Evolutionary conservation across 2,888 invertebrate species (phyloP).

Genomic region (Herminia tarsipennalis): DNA sequence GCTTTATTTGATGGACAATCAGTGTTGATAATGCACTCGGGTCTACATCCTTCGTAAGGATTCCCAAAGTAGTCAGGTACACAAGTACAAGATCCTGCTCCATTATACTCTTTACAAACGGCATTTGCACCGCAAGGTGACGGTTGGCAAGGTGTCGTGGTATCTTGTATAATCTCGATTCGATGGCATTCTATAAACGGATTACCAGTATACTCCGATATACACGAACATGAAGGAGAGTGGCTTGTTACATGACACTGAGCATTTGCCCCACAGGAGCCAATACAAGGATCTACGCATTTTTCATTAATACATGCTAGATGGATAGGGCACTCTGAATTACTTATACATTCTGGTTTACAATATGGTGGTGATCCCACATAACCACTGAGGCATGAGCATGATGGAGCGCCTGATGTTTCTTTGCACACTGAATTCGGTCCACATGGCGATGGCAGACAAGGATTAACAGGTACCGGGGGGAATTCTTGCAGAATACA

Average conservation of each 20-base stretch:
- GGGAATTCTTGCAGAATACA: conserved; percentile 84
- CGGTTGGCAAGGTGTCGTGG: conserved; percentile 85
- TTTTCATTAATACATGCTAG: conserved; percentile 91
- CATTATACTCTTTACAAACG: conserved; percentile 86
- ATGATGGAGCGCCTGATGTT: conserved; percentile 88
- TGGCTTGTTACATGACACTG: conserved; percentile 92
- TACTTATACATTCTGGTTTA: conserved; percentile 92
- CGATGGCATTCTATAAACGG: conserved; percentile 89
- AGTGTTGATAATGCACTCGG: conserved; percentile 89
- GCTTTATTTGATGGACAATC: conserved; percentile 89
- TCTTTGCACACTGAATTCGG: conserved; percentile 90
- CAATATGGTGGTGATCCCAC: conserved; percentile 91
- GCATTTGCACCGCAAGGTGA: conserved; percentile 89
- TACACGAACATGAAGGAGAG: conserved; percentile 90
- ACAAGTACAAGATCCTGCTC: conserved; percentile 89
- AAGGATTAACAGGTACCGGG: conserved; percentile 87
- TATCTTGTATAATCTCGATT: conserved; percentile 67
- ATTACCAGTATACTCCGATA: conserved; percentile 89
- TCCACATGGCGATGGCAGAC: conserved; percentile 93
- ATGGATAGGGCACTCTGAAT: conserved; percentile 89
- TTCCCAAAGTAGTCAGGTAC: conserved; percentile 89
- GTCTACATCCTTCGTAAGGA: conserved; percentile 91
- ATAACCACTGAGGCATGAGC: conserved; percentile 89
- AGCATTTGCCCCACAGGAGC: conserved; percentile 89
- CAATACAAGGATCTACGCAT: conserved; percentile 91